Percentiles rank a stretch among this genome's conserved stretches.
These are phyloP conservation scores for Globodera rostochiensis DNA, from an alignment of 1,140 invertebrate species.

Conservation along the genomic window DNA sequence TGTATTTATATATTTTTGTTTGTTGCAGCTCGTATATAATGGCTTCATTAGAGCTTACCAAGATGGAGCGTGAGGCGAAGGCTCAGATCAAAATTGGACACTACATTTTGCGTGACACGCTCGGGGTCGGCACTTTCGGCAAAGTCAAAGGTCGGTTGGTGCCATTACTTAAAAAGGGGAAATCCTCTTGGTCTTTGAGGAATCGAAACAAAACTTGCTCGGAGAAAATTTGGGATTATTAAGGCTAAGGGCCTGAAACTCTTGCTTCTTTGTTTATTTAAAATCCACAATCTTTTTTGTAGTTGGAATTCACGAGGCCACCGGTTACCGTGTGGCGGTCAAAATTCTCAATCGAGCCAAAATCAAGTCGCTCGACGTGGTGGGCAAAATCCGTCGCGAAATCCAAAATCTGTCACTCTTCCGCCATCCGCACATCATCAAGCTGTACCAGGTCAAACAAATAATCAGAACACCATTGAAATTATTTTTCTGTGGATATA, in stretches of 20 bases:
- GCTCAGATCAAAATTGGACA: conserved; percentile 70
- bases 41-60: conserved; percentile 55
- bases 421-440: conserved; percentile 98
- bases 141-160: conserved; percentile 68
- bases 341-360: conserved; percentile 96
- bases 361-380: conserved; percentile 98
- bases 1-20: neutral
- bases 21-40: conserved; percentile 30
- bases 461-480: neutral
- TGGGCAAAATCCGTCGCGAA: conserved; percentile 95
- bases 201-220: no score
- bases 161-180: no score
- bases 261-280: no score
- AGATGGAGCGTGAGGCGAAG: conserved; percentile 55
- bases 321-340: conserved; percentile 74
- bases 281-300: conserved; percentile 43
- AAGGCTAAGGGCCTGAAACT: no score
- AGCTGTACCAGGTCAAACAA: conserved; percentile 74
- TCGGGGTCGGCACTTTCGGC: conserved; percentile 70
- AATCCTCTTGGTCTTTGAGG: no score
- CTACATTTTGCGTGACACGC: conserved; percentile 70
- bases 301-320: conserved; percentile 94
- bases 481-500: no score
- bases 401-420: conserved; percentile 99
- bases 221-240: no score